Evolutionary conservation across 2,113 vertebrate genomes (phyloP).

Genomic region (Apteryx owenii): DNA sequence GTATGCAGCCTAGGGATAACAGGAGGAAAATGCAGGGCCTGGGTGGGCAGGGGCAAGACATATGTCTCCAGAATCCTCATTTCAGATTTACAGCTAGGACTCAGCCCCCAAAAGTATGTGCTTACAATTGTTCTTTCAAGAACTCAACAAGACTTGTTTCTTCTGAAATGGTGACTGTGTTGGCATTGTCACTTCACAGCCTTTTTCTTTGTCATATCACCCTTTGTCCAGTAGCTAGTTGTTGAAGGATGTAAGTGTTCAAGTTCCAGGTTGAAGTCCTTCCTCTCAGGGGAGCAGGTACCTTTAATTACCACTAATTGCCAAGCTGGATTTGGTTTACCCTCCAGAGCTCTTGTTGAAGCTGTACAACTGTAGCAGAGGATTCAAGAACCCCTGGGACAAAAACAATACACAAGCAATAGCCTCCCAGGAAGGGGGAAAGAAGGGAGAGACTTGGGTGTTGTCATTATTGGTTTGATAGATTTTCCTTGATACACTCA

Average conservation of each 20-base stretch:
- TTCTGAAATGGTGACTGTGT: background rate
- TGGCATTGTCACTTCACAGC: background rate
- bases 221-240: background rate
- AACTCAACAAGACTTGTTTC: background rate
- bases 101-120: background rate
- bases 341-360: background rate
- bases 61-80: background rate
- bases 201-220: background rate
- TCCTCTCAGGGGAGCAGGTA: background rate
- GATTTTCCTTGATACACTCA: constrained; percentile 29
- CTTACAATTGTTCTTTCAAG: background rate
- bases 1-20: background rate
- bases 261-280: background rate
- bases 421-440: background rate
- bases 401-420: background rate
- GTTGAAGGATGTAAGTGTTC: background rate
- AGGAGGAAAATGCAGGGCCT: background rate
- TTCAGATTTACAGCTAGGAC: background rate
- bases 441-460: background rate
- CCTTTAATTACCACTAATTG: background rate
- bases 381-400: background rate
- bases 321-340: background rate
- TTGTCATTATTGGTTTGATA: constrained; percentile 36
- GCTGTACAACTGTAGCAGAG: background rate
- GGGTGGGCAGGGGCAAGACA: background rate